A percentile compares a stretch with the other conserved stretches of the same genome.
Conservation (phyloP, 1,140 invertebrate genomes). For the Leptopilina boulardi region DNA sequence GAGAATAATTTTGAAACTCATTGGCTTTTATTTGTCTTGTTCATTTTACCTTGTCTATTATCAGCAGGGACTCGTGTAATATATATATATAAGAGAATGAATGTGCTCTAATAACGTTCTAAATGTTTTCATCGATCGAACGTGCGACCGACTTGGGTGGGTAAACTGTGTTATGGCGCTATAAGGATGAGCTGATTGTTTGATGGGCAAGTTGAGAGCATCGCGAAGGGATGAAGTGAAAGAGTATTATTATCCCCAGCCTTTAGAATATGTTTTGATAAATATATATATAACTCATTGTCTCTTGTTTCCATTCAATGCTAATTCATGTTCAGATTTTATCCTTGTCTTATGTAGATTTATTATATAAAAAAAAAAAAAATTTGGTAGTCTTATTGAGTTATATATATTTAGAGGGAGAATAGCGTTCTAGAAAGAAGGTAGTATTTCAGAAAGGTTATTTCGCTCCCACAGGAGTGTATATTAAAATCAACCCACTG, state of each 20-base stretch:
- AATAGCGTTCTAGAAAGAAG: not conserved
- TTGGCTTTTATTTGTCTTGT: too few species aligned
- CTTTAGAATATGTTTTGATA: not conserved
- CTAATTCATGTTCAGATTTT: too few species aligned
- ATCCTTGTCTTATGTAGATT: too few species aligned
- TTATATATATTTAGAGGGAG: too few species aligned
- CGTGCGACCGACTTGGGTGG: conserved; percentile 20
- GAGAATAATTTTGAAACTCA: not conserved
- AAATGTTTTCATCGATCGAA: conserved; percentile 6
- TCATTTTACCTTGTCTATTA: not conserved
- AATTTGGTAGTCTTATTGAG: too few species aligned
- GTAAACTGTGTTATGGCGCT: not conserved
- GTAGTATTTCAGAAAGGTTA: not conserved
- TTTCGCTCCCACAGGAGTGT: not conserved
- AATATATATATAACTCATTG: too few species aligned
- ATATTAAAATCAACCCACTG: not conserved
- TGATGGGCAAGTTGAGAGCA: not conserved
- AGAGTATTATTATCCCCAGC: not conserved
- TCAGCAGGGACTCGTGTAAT: not conserved
- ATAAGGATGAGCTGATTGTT: not conserved
- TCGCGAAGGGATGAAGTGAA: not conserved
- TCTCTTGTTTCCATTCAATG: too few species aligned
- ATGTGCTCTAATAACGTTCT: not conserved
- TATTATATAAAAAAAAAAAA: too few species aligned
- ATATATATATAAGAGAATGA: not conserved